Evolutionary conservation across 2,888 invertebrate genomes (phyloP), one percentile per base, ranked within the genome.

Genomic region (Tyria jacobaeae): DNA sequence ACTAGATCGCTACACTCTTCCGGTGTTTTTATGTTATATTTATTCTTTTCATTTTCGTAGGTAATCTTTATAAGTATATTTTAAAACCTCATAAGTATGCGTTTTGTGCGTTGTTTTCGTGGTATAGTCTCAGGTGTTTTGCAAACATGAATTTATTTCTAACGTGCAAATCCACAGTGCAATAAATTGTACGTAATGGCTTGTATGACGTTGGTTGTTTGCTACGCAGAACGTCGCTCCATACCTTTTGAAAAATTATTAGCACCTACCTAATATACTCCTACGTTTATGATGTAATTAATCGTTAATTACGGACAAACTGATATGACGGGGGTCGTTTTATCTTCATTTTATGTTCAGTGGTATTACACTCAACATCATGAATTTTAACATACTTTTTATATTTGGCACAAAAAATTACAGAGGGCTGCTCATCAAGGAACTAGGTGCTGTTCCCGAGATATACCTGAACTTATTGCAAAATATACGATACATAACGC

Each of bases 61-160:
- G 21, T 21, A 44, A 12, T 44, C 44, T 5, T 10, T 12, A 49
- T 49, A 39, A 27, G 27, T 49, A 7, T 31, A 31, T 49, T 27
- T 15, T 31, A 21, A 44, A 44, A 44, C 44, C 41, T 10, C 44
- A 50, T 50, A 17, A 50, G 31, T 15, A 35, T 56, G 15, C 24
- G 48, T 48, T 34, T 34, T 67, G 60, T 44, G 52, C 35, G 27
- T 56, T 71, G 62, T 68, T 67, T 74, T 68, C 65, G 71, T 48
- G 60, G 64, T 71, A 62, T 67, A 62, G 77, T 75, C 80, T 70
- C 80, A 82, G 82, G 82, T 82, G 82, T 71, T 72, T n/a, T 71
- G 70, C 64, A 59, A 66, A 56, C 65, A 65, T 61, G 65, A 79
- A 79, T 78, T 73, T 76, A 79, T 80, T 78, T 73, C 72, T 75